These are phyloP conservation scores for Nothocercus julius DNA, from an alignment of 2,113 vertebrate genomes.

Conservation along the genomic window DNA sequence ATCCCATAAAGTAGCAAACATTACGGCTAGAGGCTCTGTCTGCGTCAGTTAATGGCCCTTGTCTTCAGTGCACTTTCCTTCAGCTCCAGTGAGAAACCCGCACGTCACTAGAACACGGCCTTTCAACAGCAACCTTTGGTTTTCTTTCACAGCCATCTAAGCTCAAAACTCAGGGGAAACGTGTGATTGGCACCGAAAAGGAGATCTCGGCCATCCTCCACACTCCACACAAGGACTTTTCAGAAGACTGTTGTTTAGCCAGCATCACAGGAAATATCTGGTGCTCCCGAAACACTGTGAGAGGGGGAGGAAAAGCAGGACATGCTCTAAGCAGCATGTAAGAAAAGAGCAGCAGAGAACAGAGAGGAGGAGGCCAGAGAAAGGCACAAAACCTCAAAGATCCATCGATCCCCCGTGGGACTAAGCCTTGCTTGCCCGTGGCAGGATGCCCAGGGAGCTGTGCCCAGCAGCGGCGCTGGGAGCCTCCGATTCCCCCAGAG, in stretches of 20 bases:
- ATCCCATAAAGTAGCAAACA: neutral
- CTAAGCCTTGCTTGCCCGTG: fast-evolving
- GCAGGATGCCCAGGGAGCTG: neutral
- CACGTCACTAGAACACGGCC: neutral
- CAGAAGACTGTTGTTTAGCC: neutral
- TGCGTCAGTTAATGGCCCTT: neutral
- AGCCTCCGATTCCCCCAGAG: neutral
- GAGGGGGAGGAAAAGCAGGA: neutral
- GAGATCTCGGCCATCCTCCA: neutral
- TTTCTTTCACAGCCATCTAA: neutral
- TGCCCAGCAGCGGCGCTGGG: too few species aligned
- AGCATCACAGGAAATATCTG: neutral
- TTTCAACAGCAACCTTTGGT: neutral
- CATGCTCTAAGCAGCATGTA: neutral
- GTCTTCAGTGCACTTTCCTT: neutral
- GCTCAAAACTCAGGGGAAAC: neutral
- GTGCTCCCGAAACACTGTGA: neutral
- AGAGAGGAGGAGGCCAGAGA: neutral
- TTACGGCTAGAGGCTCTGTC: neutral
- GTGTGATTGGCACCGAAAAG: neutral
- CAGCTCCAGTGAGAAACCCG: neutral
- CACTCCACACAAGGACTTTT: neutral
- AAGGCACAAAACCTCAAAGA: neutral
- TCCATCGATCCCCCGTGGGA: too few species aligned
- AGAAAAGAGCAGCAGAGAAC: neutral